These are phyloP conservation scores for Melanerpes formicivorus DNA, from an alignment of 2,113 vertebrate genomes.

Conservation along the genomic window DNA sequence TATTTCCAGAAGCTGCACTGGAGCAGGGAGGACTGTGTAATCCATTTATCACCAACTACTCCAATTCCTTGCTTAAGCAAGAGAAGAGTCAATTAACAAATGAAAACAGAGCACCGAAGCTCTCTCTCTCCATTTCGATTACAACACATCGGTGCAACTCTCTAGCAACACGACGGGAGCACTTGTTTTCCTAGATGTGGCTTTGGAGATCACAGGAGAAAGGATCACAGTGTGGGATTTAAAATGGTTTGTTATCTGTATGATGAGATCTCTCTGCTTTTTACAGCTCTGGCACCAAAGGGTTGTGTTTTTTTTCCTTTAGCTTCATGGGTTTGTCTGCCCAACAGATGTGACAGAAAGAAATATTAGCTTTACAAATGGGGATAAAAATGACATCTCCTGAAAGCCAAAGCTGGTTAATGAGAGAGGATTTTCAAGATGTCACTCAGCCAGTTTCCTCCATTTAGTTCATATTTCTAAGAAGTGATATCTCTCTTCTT, in stretches of 20 bases:
- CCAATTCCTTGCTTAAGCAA: neutral
- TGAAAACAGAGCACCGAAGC: neutral
- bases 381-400: conserved; percentile 50
- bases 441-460: conserved; percentile 29
- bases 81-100: conserved; percentile 59
- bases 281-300: neutral
- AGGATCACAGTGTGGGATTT: neutral
- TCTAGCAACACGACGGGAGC: neutral
- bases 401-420: conserved; percentile 56
- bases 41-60: conserved; percentile 46
- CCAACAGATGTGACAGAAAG: conserved; percentile 28
- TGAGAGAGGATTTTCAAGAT: conserved; percentile 56
- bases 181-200: neutral
- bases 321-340: conserved; percentile 6
- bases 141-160: neutral
- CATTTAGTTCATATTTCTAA: conserved; percentile 12
- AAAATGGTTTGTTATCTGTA: neutral
- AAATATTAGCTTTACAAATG: conserved; percentile 62
- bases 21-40: neutral
- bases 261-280: neutral
- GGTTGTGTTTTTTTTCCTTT: neutral
- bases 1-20: neutral
- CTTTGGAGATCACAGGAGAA: neutral
- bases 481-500: neutral
- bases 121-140: neutral